A percentile compares a stretch with the other conserved stretches of the same genome.
Conservation (phyloP, 2,113 vertebrate genomes). For the Lasiurus borealis region DNA sequence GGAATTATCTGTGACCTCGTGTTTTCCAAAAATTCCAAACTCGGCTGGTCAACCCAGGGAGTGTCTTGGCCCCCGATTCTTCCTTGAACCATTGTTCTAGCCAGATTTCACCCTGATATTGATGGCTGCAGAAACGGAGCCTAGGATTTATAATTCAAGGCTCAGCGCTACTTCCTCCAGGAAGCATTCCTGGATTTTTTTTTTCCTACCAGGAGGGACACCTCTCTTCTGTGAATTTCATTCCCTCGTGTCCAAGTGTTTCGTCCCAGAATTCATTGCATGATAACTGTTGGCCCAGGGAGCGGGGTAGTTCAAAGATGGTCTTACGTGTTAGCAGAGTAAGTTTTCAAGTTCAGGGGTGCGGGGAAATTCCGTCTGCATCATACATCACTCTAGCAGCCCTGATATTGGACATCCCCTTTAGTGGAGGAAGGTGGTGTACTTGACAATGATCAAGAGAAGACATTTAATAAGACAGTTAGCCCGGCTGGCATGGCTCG, state of each 20-base stretch:
- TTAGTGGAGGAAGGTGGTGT: background rate
- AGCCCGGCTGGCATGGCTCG: too few relatives aligned
- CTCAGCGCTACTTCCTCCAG: background rate
- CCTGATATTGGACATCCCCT: background rate
- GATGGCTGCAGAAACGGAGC: background rate
- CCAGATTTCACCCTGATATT: background rate
- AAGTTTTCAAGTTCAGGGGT: background rate
- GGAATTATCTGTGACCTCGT: background rate
- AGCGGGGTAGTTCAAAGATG: background rate
- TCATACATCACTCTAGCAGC: background rate
- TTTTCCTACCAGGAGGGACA: background rate
- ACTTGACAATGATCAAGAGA: background rate
- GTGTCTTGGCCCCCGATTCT: background rate
- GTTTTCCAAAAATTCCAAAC: background rate
- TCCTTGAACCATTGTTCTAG: background rate
- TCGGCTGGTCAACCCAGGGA: background rate
- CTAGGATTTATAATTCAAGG: background rate
- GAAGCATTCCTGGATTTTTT: background rate
- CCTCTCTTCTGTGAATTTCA: background rate
- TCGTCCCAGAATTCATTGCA: background rate
- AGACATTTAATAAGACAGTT: too few relatives aligned
- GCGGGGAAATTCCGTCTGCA: background rate
- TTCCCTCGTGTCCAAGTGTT: background rate
- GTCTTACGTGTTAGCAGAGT: background rate
- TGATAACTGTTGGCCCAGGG: background rate